A percentile compares a stretch with the other conserved stretches of the same genome.
Conservation (phyloP, 2,113 vertebrate genomes). For the Seriola dumerili region DNA sequence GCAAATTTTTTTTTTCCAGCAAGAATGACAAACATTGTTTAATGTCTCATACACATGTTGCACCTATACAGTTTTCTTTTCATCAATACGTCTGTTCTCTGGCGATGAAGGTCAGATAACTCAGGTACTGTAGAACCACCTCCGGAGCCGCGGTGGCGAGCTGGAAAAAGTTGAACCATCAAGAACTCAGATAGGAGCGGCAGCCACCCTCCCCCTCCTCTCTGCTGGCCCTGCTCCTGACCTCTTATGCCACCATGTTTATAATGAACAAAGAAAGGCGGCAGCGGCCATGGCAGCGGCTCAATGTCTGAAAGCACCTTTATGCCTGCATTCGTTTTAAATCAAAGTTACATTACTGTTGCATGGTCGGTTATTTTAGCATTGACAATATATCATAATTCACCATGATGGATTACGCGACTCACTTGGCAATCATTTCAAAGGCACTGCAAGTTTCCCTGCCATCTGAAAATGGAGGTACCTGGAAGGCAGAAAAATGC, state of each 20-base stretch:
- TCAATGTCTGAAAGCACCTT: background rate
- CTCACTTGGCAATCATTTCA: slow-evolving; percentile 1
- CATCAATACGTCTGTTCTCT: too few species aligned
- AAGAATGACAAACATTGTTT: too few species aligned
- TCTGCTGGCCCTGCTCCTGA: background rate
- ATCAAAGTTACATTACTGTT: slow-evolving; percentile 16
- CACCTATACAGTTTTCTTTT: too few species aligned
- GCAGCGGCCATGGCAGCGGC: background rate
- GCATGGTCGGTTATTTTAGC: background rate
- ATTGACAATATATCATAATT: background rate
- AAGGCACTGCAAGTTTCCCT: background rate
- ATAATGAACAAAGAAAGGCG: background rate
- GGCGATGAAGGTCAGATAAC: too few species aligned
- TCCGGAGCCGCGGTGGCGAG: too few species aligned
- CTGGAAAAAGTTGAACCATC: background rate
- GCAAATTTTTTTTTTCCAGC: too few species aligned
- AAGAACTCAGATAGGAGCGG: background rate
- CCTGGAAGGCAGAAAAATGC: background rate
- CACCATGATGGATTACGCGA: slow-evolving; percentile 8
- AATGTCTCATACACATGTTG: too few species aligned
- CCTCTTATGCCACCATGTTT: background rate
- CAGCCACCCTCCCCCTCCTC: background rate
- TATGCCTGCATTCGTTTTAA: slow-evolving; percentile 7
- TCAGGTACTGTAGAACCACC: too few species aligned
- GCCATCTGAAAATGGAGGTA: background rate